Base-by-base conservation (phyloP, 2,113 vertebrate species). In the Corydoras maculifer region DNA sequence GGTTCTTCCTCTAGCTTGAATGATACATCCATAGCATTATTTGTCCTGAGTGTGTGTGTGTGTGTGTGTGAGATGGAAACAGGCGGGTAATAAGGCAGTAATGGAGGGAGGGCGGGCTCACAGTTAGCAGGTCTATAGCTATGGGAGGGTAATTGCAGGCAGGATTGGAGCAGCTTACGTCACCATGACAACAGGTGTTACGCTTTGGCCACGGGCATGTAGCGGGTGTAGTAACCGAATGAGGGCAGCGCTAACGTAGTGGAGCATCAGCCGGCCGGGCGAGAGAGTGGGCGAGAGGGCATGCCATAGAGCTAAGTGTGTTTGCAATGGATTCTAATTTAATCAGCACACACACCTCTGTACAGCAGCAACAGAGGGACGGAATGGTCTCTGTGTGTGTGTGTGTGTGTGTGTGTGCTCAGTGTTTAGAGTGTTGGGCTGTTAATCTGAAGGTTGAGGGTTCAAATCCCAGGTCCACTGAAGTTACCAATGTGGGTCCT, bases 1-100 rank as follows among this genome's bases (percentile, higher is more conserved):
- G 35, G 4, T 43, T 43, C 43, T 65, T 59, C 54, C 18, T 69
- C 9, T 69, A 48, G 62, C 71, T 68, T 73, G n/a, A 65, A 73
- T 61, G 68, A 72, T 76, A 80, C 73, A 77, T 79, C 61, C 66
- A 79, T 70, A 68, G 77, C 78, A 80, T 58, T 43, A 78, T 80
- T 62, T 73, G 86, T 87, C 84, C 86, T 87, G 85, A 88, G 81
- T 31, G 8, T 55, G 25, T 62, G 54, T 12, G 30, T 43, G 49
- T 65, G 18, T 25, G 18, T 25, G 18, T 25, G 18, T 25, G 18
- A 25, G 18, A 25, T 2, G 18, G 53, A 55, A 12, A 13, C 10
- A 30, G 35, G 51, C 55, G 4, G 35, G 32, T 43, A 61, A 54
- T 65, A 51, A 64, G 58, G 54, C 29, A 57, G 49, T 62, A 58